Evolutionary conservation across 53 echinoderm and acorn worm genomes (phyloP), one percentile per base, ranked within the genome.

Genomic region (Stichopus horrens): DNA sequence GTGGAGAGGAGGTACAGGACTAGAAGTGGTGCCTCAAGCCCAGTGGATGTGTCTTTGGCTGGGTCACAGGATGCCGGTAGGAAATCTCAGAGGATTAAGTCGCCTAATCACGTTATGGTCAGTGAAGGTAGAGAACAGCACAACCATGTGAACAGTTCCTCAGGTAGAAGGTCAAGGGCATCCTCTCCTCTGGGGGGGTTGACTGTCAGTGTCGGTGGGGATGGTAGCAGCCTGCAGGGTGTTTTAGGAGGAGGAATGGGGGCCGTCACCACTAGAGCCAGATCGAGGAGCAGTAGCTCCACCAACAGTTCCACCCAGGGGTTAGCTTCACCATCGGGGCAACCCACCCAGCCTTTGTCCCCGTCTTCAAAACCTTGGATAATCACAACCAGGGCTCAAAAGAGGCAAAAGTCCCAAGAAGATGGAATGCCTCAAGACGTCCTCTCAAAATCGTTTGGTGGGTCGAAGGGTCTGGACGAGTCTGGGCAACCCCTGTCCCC

Each of bases 231-330:
- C 19, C 5, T n/a, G n/a, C 75, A 57, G 65, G 9, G 23, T 52
- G 37, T 37, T 37, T 37, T 37, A 37, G 37, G 37, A 37, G 37
- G 37, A 37, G 37, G 21, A 63, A 75, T 18, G 0, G 87, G 87
- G 8, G 5, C 87, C 55, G 54, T 74, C 8, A 56, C 87, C 23
- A 87, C 92, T 22, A 92, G 92, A 86, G 52, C 87, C 52, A 91
- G 93, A 18, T 93, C 93, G 5, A 79, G 93, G 21, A 91, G 88
- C 73, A 93, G 93, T 67, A 85, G 85, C 79, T 93, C 93, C 37
- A 76, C 85, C 18, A 73, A 71, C 13, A 93, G 91, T 37, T 93
- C 93, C n/a, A 21, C 74, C 56, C 85, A 85, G 8, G 83, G 23
- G 8, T 67, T 23, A 65, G 85, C 9, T 11, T 65, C 52, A 5